These are phyloP conservation scores for Limnodromus scolopaceus DNA, from an alignment of 2,797 vertebrate species.

Conservation along the genomic window DNA sequence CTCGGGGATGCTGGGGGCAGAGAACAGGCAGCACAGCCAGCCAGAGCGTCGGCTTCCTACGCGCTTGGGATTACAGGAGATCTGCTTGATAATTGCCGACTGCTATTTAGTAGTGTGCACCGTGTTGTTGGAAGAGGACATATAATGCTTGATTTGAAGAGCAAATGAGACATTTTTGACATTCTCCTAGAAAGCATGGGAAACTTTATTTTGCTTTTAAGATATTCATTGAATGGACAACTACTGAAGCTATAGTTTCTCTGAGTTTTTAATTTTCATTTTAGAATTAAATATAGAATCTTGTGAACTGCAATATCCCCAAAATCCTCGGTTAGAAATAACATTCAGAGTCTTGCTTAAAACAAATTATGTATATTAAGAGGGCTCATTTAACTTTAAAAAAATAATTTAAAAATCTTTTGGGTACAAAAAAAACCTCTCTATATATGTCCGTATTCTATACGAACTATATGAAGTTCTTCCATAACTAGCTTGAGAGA, in stretches of 20 bases:
- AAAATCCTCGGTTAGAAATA: not conserved
- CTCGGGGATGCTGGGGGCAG: not conserved
- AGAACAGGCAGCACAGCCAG: not conserved
- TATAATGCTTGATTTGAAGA: not conserved
- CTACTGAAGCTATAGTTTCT: not conserved
- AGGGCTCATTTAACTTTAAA: not conserved
- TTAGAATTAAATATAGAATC: not conserved
- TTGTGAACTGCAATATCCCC: not conserved
- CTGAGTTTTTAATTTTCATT: not conserved
- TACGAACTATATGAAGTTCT: not conserved
- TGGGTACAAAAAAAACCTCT: not conserved
- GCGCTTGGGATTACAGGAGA: not conserved
- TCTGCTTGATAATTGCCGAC: not conserved
- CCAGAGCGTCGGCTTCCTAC: accelerated
- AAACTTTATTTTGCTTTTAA: not conserved
- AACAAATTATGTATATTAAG: not conserved
- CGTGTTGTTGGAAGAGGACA: not conserved
- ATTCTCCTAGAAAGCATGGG: not conserved
- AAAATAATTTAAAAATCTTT: not conserved
- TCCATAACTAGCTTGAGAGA: not conserved
- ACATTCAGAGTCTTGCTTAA: not conserved
- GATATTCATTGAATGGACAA: not conserved
- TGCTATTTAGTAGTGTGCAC: not conserved
- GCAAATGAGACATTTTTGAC: not conserved
- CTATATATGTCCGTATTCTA: not conserved